Evolutionary conservation across 2,888 invertebrate genomes (phyloP), one percentile per base, ranked within the genome.

Genomic region (Melitaea athalia): DNA sequence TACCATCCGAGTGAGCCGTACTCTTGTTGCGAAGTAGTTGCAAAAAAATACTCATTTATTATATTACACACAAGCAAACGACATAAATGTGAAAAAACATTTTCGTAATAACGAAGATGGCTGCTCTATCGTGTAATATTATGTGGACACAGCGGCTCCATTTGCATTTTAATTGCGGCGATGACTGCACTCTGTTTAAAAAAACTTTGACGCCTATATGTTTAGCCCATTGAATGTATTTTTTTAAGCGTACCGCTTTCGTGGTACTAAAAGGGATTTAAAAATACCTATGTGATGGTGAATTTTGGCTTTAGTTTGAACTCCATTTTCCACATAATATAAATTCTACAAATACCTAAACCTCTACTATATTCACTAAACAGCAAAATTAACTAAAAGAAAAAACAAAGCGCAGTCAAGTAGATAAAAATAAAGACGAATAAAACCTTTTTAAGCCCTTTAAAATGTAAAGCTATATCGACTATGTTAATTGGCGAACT

Each of bases 121-220:
- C 42, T 38, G 14, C 55, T 45, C 47, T 57, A 60, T 57, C 60
- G 61, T 15, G 15, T 42, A 42, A 57, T 61, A 31, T 61, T 49
- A 49, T 45, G 61, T 64, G 52, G 64, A 42, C 61, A 31, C 49
- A 61, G 55, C 59, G 31, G 47, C 62, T 60, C 62, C 60, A 70
- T 70, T 70, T 67, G 67, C 70, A 70, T 70, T 70, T 70, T 70
- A 70, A 70, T 70, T 67, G 70, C 67, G 60, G 50, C 61, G 63
- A 55, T 64, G 63, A 67, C 70, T 67, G 63, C 67, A 61, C 60
- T 63, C 61, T 47, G 60, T 57, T 68, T 61, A 52, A 69, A 63
- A 68, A 49, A 45, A 55, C 38, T 42, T 43, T 50, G 61, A 55
- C 68, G 68, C 57, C 52, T 60, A 59, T 64, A 64, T 64, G 64